Base-by-base conservation (phyloP, 1,140 invertebrate species). In the Andricus grossulariae region DNA sequence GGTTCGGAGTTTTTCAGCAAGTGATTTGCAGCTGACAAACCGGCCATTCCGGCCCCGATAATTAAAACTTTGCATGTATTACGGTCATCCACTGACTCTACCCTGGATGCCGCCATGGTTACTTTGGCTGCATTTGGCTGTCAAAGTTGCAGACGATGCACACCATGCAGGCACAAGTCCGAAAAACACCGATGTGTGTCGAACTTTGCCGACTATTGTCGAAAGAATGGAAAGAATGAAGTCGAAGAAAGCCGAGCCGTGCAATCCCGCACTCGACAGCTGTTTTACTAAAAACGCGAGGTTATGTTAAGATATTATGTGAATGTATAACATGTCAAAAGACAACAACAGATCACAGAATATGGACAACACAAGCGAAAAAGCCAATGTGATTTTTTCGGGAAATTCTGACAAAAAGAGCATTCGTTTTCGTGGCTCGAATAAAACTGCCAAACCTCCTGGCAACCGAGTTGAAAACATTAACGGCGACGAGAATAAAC, bases 31-130 rank as follows among this genome's bases (percentile, higher is more conserved):
- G 96, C 96, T 15, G 96, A 95, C 73, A 98, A 88, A 39, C 97
- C 97, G 74, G 96, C 95, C 92, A 97, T 96, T 75, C 97, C 97
- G 82, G 94, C 96, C 49, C 97, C 97, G 84, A 98, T 94, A 85
- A 97, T 97, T 79, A 97, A 89, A 77, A 97, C 93, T 93, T 96
- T 95, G 86, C 91, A 94, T 15, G 83, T 88, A 84, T 84, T 83
- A 78, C 78, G 85, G 76, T 87, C 86, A 89, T 91, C 85, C 74
- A 85, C 85, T 71, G 86, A 84, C 39, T 88, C 84, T 25, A 82
- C 79, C 75, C 85, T 88, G 83, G 88, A 88, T 82, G 89, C 87
- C 88, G 90, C 90, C 90, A 91, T 91, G 84, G 90, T 90, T 79
- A 82, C 77, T 78, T 51, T 70, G 12, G 66, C 75, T 55, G 45